Base-by-base conservation (phyloP, 2,888 invertebrate species). In the Saturnia pavonia region DNA sequence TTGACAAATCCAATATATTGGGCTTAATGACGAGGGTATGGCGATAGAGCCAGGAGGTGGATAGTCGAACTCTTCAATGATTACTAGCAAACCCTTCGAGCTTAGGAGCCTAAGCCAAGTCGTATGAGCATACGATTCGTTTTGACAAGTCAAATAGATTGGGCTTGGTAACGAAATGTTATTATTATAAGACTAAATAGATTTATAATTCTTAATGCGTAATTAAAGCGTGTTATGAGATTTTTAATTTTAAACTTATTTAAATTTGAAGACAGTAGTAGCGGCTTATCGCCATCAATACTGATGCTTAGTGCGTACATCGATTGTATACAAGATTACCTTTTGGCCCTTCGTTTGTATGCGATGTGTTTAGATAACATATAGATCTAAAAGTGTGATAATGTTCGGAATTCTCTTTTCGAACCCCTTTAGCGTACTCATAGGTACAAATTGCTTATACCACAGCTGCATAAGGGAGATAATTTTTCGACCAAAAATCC, bases 311-410 rank as follows among this genome's bases (percentile, higher is more conserved):
- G 57, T 60, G 57, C 57, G 57, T 60, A 25, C 25, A 27, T 27
- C 57, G 14, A 27, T 25, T 60, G 57, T 60, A 14, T 14, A 60
- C 27, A 60, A 60, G 57, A 60, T 60, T 60, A 27, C 25, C 57
- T 60, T 57, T 60, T 27, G 14, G 57, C 57, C 57, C 27, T 60
- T 60, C 57, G 25, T 65, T 65, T 65, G 65, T 65, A 65, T 65
- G 65, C 65, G 40, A 40, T 40, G 65, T 65, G 27, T 27, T 4
- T 65, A 19, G n/a, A 65, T 40, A 16, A 65, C 65, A 65, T 65
- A 65, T 40, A 65, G 40, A 65, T 40, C 34, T 65, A 40, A 65
- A 65, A 65, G 40, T 65, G 34, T 40, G 40, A 40, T 65, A 65
- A 65, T 65, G 65, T n/a, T 27, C 27, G 57, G 27, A 27, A 60